Evolutionary conservation across 2,113 vertebrate genomes (phyloP), one percentile per base, ranked within the genome.

Genomic region (Antechinus stuartii): DNA sequence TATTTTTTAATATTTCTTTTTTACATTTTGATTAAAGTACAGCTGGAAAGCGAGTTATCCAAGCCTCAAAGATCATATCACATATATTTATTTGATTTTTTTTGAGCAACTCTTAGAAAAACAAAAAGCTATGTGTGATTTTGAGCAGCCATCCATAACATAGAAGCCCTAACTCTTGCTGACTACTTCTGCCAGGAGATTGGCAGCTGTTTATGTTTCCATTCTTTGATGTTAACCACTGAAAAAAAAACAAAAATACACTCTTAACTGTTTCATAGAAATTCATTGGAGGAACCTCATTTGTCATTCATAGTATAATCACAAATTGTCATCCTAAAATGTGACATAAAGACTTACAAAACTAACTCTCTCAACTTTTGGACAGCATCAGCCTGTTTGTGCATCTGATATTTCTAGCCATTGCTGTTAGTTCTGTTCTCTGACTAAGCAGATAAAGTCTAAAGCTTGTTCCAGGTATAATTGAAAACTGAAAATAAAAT

Each of bases 21-120:
- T 92, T 97, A 91, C 61, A 46, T 96, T 91, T 46, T 96, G 54
- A 90, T 93, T 90, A 90, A 97, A 98, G 47, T 93, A 76, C 55
- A 94, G 24, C 30, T 96, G 61, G 90, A 95, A 96, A 97, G 35
- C 89, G 96, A 95, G 35, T 96, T 96, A 54, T 53, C 55, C 47
- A 84, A 97, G 47, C 89, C 92, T 25, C 95, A 92, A 91, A 97
- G 93, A 1, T 42, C 23, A 91, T 42, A 97, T 93, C 92, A 92
- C 24, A 35, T 30, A 27, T 94, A 42, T 92, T 95, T 95, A 22
- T 94, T 94, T 92, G 92, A n/a, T 93, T 46, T 76, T 49, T 91
- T 84, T 61, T 92, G 95, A 7, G 94, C 57, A 92, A 7, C 26
- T 96, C 46, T 91, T 96, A 68, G n/a, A 96, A 95, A 91, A 92